A percentile compares a stretch with the other conserved stretches of the same genome.
Evolutionary conservation across 2,797 vertebrate genomes (phyloP).

Genomic region (Fratercula arctica): DNA sequence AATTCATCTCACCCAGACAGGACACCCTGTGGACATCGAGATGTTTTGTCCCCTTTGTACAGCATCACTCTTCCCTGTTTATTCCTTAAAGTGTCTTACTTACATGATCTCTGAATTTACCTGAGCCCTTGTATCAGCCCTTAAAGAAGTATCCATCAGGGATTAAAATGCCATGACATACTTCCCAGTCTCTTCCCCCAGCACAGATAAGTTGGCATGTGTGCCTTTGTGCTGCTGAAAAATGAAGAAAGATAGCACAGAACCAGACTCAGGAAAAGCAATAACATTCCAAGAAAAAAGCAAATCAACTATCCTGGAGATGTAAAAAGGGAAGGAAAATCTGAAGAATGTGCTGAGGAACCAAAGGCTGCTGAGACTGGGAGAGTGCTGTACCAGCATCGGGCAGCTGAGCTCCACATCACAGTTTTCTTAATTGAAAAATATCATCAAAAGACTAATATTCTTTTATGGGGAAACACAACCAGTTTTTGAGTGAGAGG

Average conservation of each 20-base stretch:
- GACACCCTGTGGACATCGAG: background rate
- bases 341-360: background rate
- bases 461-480: background rate
- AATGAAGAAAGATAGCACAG: background rate
- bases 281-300: background rate
- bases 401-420: background rate
- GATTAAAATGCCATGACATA: background rate
- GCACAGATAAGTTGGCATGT: background rate
- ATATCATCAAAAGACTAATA: background rate
- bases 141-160: background rate
- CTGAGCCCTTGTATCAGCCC: background rate
- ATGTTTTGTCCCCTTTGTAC: background rate
- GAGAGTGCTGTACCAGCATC: background rate
- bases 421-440: background rate
- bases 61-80: background rate
- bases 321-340: background rate
- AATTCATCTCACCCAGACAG: background rate
- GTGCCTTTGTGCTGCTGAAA: background rate
- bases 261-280: background rate
- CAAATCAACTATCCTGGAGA: background rate
- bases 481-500: background rate
- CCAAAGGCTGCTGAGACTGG: background rate
- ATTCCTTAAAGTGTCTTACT: background rate
- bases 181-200: background rate
- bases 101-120: background rate